These are phyloP conservation scores for Geopemphigus sp. DNA, from an alignment of 1,140 invertebrate species.

Conservation along the genomic window DNA sequence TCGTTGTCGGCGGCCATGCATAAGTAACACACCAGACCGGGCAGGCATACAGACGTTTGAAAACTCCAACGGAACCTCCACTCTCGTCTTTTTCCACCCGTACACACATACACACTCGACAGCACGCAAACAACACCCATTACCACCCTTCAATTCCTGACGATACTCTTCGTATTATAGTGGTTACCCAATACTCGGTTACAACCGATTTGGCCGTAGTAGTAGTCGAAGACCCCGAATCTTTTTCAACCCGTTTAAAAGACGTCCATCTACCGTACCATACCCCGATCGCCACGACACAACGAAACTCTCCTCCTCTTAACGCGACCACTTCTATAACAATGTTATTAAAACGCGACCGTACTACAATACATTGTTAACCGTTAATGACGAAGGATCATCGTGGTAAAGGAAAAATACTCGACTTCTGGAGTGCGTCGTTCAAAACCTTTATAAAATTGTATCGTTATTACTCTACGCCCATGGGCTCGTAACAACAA, in stretches of 20 bases:
- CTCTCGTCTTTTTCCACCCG: neutral
- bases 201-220: slow-evolving; percentile 19
- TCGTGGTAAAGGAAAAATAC: no score
- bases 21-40: slow-evolving; percentile 36
- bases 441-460: neutral
- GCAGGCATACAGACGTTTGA: slow-evolving; percentile 32
- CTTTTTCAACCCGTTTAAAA: neutral
- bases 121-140: slow-evolving; percentile 23
- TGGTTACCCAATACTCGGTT: slow-evolving; percentile 16
- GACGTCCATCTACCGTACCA: neutral
- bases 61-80: slow-evolving; percentile 8
- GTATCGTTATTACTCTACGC: neutral
- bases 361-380: no score
- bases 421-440: no score
- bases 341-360: no score
- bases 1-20: slow-evolving; percentile 47
- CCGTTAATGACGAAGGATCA: no score
- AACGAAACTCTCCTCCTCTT: neutral
- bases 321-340: no score
- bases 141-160: neutral
- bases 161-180: neutral
- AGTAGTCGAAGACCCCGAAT: neutral
- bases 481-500: no score
- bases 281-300: neutral
- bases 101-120: neutral